Base-by-base conservation (phyloP, 2,113 vertebrate species). In the Sturnus vulgaris region DNA sequence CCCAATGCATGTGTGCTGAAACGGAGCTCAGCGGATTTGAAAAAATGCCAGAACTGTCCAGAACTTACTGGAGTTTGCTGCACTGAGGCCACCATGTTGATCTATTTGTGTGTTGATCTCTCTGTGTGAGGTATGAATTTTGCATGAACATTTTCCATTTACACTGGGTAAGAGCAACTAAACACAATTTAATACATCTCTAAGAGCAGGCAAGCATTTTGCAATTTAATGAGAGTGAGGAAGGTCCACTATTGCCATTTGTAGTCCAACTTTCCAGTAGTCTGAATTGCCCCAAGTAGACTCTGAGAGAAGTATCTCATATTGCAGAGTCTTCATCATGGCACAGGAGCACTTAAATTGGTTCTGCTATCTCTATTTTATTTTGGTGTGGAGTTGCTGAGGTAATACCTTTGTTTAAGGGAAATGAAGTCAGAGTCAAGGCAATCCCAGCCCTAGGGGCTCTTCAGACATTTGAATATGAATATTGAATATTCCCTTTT, bases 1-100 rank as follows among this genome's bases (percentile, higher is more conserved):
- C 19, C 9, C 63, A 72, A 1, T 8, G 49, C 7, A 0, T 0
- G 4, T 18, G 42, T 21, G 49, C 20, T 15, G 13, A 33, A 42
- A 64, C 4, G 24, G n/a, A 81, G 15, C 23, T 63, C 14, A 61
- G 31, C 17, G 9, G 10, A 7, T 39, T 28, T 44, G 59, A 3
- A 69, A 60, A 70, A 68, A 24, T 24, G 18, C 22, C 61, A 40
- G n/a, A 61, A 16, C 3, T 68, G 10, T 22, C 12, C 60, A 35
- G 61, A 50, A 59, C 3, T 77, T 23, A 9, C 0, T 80, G 56
- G 37, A 31, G 19, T 69, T 82, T 25, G 12, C n/a, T 76, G 71
- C 37, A 15, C 15, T n/a, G 59, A 49, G 25, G 31, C 53, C 44
- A 11, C 66, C 44, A 37, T 27, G 16, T 42, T 42, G 21, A 37